These are phyloP conservation scores for Eulithis testata DNA, from an alignment of 2,888 invertebrate genomes.

Conservation along the genomic window DNA sequence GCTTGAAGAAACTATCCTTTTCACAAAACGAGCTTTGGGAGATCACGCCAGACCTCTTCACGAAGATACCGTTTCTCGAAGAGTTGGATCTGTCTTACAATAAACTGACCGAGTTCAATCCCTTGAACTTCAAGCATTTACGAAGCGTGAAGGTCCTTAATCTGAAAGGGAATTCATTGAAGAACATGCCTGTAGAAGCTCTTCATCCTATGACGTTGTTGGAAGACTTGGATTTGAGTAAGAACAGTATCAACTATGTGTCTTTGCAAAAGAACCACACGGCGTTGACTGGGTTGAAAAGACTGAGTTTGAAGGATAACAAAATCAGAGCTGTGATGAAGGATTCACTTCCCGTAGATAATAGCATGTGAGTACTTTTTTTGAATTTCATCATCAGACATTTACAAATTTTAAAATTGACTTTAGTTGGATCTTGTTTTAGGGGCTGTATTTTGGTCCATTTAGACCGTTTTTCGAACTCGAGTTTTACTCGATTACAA, in stretches of 20 bases:
- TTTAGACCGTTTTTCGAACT: no score
- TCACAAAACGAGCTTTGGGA: slow-evolving; percentile 76
- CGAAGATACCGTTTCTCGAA: slow-evolving; percentile 69
- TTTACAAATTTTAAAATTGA: no score
- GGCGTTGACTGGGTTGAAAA: slow-evolving; percentile 62
- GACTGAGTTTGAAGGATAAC: slow-evolving; percentile 81
- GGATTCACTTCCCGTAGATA: slow-evolving; percentile 69
- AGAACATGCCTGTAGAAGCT: slow-evolving; percentile 68
- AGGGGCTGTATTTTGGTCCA: no score
- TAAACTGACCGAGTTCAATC: slow-evolving; percentile 68
- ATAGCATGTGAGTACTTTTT: slow-evolving; percentile 68
- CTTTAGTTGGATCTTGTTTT: no score
- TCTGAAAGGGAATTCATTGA: slow-evolving; percentile 76
- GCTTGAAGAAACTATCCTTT: slow-evolving; percentile 74
- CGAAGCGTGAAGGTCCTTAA: slow-evolving; percentile 67
- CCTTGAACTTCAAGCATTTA: slow-evolving; percentile 69
- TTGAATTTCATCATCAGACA: no score
- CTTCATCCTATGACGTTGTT: slow-evolving; percentile 67
- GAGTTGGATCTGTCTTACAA: slow-evolving; percentile 83
- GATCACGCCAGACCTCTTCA: slow-evolving; percentile 76
- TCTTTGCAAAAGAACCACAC: slow-evolving; percentile 63
- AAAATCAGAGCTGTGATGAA: slow-evolving; percentile 70
- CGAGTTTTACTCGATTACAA: no score
- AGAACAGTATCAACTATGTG: slow-evolving; percentile 73
- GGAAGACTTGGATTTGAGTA: slow-evolving; percentile 77